Evolutionary conservation across 2,797 vertebrate species (phyloP).

Genomic region (Crax fasciolata): DNA sequence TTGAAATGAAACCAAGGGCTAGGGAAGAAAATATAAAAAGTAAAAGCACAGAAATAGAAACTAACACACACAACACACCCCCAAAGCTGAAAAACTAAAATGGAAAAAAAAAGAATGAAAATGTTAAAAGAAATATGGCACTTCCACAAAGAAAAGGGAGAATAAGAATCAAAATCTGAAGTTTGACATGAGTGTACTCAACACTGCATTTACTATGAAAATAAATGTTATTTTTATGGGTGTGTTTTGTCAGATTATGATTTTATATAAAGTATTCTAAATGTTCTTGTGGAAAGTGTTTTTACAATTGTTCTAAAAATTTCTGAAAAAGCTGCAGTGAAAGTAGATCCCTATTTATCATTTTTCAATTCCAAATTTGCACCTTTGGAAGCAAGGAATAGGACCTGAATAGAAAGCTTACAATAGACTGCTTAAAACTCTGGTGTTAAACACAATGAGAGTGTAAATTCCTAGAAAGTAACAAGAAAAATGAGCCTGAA

Average conservation of each 20-base stretch:
- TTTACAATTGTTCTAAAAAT: neutral
- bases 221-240: neutral
- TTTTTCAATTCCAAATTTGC: neutral
- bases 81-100: neutral
- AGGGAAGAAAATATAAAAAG: neutral
- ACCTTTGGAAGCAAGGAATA: neutral
- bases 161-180: neutral
- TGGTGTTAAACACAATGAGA: neutral
- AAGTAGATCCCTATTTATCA: neutral
- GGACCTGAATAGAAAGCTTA: neutral
- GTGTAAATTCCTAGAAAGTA: neutral
- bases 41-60: neutral
- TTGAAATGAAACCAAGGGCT: neutral
- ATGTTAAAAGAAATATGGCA: neutral
- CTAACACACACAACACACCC: neutral
- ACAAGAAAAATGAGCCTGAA: neutral
- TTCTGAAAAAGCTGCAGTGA: neutral
- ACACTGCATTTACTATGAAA: neutral
- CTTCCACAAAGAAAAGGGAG: neutral
- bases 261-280: neutral
- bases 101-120: neutral
- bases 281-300: neutral
- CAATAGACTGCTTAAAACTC: neutral
- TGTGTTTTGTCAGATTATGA: neutral
- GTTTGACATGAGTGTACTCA: neutral